Base-by-base conservation (phyloP, 2,113 vertebrate genomes). In the Aegithalos caudatus region DNA sequence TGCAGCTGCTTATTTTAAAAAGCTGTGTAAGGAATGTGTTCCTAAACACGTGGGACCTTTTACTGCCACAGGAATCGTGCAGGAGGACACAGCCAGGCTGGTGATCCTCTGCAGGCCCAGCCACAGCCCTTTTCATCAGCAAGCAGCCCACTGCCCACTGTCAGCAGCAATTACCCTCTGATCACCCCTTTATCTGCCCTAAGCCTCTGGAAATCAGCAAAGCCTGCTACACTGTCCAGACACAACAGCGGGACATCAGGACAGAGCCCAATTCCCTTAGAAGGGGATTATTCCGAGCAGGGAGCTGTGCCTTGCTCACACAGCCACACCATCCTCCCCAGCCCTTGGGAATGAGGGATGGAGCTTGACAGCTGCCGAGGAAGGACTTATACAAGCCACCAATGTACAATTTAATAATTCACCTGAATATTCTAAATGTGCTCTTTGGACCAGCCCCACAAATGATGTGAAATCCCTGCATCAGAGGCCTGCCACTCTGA, bases 381-480 rank as follows among this genome's bases (percentile, higher is more conserved):
- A 70, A 67, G 14, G 40, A 48, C 29, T 23, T 33, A 17, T 9
- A 8, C 8, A 15, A 4, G 15, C 21, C 40, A 50, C 42, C 38
- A 18, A 21, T 5, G 7, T 0, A 33, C 58, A 42, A 1, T 14
- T 40, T 5, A 48, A n/a, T 0, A 19, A 8, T 12, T 42, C 54
- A 72, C 64, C 12, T 7, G 40, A 28, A 12, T 8, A 42, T 5
- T 50, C 57, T 14, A 6, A 23, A 17, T 1, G 1, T 18, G 21
- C 29, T 25, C 47, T 7, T 31, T 22, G 44, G 31, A 29, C 2
- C 76, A 48, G 31, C 38, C 44, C 69, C 42, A 28, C 42, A 19
- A 38, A 27, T 1, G 27, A 21, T 8, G 17, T 0, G 7, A 45
- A 67, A 64, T 11, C 29, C 42, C 35, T 0, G 0, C 0, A 0